These are phyloP conservation scores for Somateria mollissima DNA, from an alignment of 2,797 vertebrate genomes.

Conservation along the genomic window DNA sequence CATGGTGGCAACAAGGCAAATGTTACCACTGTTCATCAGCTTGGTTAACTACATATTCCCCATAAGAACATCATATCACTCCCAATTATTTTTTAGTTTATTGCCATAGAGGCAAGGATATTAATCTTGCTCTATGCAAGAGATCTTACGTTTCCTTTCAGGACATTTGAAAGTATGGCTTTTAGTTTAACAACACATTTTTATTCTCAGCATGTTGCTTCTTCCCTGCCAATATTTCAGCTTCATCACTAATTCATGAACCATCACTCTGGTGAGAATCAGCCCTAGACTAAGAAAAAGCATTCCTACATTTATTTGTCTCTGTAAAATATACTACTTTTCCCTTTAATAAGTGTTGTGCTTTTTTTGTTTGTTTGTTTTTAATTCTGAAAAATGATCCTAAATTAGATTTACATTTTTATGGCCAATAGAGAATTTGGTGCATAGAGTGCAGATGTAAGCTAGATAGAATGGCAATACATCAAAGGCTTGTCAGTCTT, in stretches of 20 bases:
- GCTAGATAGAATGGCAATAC: neutral
- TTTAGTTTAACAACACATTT: slow-evolving; percentile 52
- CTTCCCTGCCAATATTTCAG: slow-evolving; percentile 28
- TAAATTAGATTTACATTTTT: slow-evolving; percentile 20
- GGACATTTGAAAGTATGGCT: neutral
- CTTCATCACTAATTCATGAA: slow-evolving; percentile 53
- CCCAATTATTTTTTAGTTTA: neutral
- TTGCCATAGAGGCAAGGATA: neutral
- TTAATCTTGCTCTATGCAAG: neutral
- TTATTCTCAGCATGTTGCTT: slow-evolving; percentile 49
- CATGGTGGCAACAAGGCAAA: neutral
- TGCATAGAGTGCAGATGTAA: neutral
- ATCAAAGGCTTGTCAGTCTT: neutral
- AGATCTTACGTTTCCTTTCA: slow-evolving; percentile 12
- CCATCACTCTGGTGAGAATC: slow-evolving; percentile 22
- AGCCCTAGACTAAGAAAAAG: neutral
- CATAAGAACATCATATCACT: neutral
- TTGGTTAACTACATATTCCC: neutral
- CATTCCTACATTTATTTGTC: slow-evolving; percentile 19
- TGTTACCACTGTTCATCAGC: neutral
- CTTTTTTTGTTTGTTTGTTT: neutral
- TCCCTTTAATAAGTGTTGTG: neutral
- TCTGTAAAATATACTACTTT: neutral
- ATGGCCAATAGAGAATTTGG: neutral
- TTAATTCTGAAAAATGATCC: slow-evolving; percentile 6